Base-by-base conservation (phyloP, 2,113 vertebrate genomes). In the Macrotus californicus region DNA sequence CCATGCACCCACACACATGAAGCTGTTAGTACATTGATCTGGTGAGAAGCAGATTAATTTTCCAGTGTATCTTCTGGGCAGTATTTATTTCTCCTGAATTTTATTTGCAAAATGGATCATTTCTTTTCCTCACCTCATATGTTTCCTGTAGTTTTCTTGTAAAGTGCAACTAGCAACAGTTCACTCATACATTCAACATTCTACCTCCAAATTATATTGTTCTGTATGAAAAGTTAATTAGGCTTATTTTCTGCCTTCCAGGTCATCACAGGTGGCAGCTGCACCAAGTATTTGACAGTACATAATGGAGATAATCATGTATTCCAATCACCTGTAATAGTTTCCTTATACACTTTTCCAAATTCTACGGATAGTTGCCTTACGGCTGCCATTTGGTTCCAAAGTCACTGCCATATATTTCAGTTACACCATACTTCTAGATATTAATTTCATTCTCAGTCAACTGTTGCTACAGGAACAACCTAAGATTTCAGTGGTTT, bases 241-340 rank as follows among this genome's bases (percentile, higher is more conserved):
- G 3, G 5, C 19, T 24, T 59, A 66, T 93, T 84, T 95, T 59
- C 36, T 72, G 69, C 21, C 26, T 91, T 83, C 39, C 5, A 36
- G 4, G 1, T 72, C 77, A 41, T 75, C 12, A 43, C 12, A 64
- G 48, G 6, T 77, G 56, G 91, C n/a, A 61, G 10, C 66, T 72
- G 41, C 86, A 29, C 6, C 87, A 95, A 92, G 52, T 93, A 87
- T 95, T 86, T 87, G 50, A 87, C 12, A 76, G 36, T 87, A 52
- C 1, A 12, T 72, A 48, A 77, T 87, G 83, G 9, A 81, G 9
- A 70, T 46, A 14, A 52, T 70, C 6, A 48, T 48, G 64, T 77
- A 93, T 29, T 46, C 29, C 7, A 82, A 21, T 13, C 6, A n/a
- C 39, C 5, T 90, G 18, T n/a, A 46, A 43, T 7, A 75, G 61